Percentiles rank a stretch among this genome's conserved stretches.
These are phyloP conservation scores for Eupithecia tripunctaria DNA, from an alignment of 2,888 invertebrate species.

Conservation along the genomic window DNA sequence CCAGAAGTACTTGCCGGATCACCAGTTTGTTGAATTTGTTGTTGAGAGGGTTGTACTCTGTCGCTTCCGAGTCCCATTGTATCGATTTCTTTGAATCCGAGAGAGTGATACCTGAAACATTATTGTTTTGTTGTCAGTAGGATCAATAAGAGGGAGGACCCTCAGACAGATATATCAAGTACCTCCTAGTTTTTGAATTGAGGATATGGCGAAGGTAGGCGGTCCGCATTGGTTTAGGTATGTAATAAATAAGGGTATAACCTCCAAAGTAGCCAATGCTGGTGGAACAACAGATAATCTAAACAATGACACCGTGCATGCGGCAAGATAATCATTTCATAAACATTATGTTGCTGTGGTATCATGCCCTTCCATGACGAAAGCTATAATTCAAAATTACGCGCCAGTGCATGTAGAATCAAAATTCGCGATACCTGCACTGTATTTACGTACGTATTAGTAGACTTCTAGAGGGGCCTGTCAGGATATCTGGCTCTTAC, in stretches of 20 bases:
- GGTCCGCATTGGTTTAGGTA: not conserved
- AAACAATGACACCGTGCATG: not conserved
- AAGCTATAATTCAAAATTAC: constrained; percentile 50
- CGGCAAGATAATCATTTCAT: not conserved
- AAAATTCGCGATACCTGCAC: not conserved
- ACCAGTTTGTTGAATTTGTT: constrained; percentile 86
- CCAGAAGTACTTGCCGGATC: constrained; percentile 92
- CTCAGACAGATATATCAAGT: constrained; percentile 83
- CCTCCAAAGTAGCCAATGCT: not conserved
- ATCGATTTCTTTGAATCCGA: constrained; percentile 89
- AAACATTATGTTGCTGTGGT: not conserved
- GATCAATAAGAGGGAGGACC: no score
- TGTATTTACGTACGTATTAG: not conserved
- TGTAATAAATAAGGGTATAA: not conserved
- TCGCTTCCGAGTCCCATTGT: constrained; percentile 93
- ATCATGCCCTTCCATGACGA: constrained; percentile 5
- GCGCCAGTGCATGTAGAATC: constrained; percentile 59
- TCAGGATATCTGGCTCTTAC: no score
- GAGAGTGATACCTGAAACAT: constrained; percentile 89
- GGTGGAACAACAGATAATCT: not conserved
- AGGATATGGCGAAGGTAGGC: not conserved
- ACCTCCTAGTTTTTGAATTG: constrained; percentile 59
- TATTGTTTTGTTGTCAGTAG: not conserved
- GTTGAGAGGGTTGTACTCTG: constrained; percentile 87
- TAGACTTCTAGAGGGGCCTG: no score